Evolutionary conservation across 2,113 vertebrate species (phyloP).

Genomic region (Columba janthina): DNA sequence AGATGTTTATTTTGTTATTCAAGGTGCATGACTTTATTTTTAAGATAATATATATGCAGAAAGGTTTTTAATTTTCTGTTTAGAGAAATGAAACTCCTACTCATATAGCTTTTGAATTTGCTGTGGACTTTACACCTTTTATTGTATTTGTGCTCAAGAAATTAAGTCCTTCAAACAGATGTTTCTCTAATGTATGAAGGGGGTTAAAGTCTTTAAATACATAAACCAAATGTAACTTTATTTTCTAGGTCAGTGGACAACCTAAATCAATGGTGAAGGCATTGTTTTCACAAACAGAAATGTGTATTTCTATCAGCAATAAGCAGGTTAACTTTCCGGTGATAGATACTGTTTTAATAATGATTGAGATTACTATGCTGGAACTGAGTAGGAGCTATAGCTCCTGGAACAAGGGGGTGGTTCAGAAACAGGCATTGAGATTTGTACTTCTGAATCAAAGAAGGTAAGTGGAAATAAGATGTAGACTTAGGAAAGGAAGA

Average conservation of each 20-base stretch:
- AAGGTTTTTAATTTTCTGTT: background rate
- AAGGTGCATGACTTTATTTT: background rate
- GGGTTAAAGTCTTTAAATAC: background rate
- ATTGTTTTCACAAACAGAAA: background rate
- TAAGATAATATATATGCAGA: background rate
- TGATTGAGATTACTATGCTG: background rate
- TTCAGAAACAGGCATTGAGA: background rate
- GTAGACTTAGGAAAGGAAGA: background rate
- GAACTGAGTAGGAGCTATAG: background rate
- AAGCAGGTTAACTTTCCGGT: background rate
- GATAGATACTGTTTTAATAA: background rate
- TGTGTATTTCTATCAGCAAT: background rate
- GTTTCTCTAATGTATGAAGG: background rate
- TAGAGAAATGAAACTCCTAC: background rate
- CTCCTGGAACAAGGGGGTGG: background rate
- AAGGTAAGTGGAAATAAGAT: background rate
- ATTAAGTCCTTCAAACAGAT: background rate
- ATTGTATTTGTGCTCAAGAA: background rate
- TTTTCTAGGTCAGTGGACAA: background rate
- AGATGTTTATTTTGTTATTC: background rate
- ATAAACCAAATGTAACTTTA: background rate
- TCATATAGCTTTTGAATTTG: background rate
- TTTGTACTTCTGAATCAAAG: background rate
- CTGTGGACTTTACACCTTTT: accelerated
- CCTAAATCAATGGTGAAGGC: background rate